Conservation (phyloP, 1,140 invertebrate species). For the Macrosteles quadrilineatus region DNA sequence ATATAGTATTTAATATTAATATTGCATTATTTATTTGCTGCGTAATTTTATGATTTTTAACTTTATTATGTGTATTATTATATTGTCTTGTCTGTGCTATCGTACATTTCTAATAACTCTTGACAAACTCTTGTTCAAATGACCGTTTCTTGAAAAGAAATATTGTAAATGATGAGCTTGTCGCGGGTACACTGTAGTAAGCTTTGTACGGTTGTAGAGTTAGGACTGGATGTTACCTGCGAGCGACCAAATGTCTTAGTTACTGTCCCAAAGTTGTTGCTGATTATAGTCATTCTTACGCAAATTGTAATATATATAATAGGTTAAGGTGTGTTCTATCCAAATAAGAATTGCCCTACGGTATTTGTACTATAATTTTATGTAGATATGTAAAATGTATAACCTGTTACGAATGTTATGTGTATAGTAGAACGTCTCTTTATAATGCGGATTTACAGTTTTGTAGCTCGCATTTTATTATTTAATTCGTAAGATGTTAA, state of each 20-base stretch:
- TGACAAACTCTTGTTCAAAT: neutral
- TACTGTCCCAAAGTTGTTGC: conserved; percentile 26
- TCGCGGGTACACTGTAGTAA: conserved; percentile 7
- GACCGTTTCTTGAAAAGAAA: conserved; percentile 11
- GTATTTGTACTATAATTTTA: conserved; percentile 18
- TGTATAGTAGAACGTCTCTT: conserved; percentile 11
- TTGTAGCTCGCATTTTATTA: conserved; percentile 18
- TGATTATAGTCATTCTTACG: conserved; percentile 24
- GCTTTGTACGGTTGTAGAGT: conserved; percentile 21
- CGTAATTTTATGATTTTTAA: no score
- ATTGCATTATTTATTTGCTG: no score
- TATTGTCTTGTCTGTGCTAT: neutral
- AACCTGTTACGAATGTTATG: conserved; percentile 11
- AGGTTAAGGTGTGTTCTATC: neutral
- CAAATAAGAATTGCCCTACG: conserved; percentile 9
- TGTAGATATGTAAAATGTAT: conserved; percentile 24
- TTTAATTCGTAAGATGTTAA: conserved; percentile 17
- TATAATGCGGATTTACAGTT: conserved; percentile 2
- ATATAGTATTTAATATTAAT: no score
- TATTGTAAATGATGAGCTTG: conserved; percentile 18
- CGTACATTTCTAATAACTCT: neutral
- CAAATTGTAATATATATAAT: conserved; percentile 17
- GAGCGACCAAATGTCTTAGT: conserved; percentile 21
- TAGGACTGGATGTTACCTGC: conserved; percentile 15
- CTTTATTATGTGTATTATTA: no score